Percentiles rank a stretch among this genome's conserved stretches.
Evolutionary conservation across 2,797 vertebrate species (phyloP).

Genomic region (Enoplosus armatus): DNA sequence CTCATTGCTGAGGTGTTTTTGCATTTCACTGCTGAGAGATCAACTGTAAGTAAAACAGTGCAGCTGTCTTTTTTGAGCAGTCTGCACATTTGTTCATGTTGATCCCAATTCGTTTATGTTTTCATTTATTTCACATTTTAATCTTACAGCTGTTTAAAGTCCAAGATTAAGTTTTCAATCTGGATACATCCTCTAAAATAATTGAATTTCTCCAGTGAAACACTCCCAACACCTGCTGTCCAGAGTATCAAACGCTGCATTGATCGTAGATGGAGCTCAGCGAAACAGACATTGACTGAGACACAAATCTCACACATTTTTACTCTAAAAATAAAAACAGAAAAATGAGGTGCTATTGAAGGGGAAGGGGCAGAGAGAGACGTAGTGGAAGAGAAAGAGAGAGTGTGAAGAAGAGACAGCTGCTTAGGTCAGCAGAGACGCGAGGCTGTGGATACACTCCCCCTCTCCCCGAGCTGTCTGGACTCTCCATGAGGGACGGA

Average conservation of each 20-base stretch:
- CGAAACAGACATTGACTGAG: background rate
- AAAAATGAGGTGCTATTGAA: background rate
- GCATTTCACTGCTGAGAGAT: conserved; percentile 37
- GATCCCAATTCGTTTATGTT: background rate
- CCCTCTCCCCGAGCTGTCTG: conserved; percentile 59
- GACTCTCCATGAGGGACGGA: conserved; percentile 23
- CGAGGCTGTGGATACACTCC: conserved; percentile 22
- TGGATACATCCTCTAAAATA: background rate
- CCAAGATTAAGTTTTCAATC: background rate
- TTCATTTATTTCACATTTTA: background rate
- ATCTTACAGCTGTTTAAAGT: background rate
- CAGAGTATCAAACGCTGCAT: background rate
- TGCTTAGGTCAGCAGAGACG: conserved; percentile 70
- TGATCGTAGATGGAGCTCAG: background rate
- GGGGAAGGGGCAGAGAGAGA: conserved; percentile 7
- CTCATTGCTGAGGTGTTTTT: conserved; percentile 11
- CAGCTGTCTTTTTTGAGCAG: conserved; percentile 35
- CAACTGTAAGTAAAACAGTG: conserved; percentile 40
- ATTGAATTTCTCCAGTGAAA: background rate
- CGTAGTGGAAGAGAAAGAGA: conserved; percentile 1
- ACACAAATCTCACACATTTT: conserved; percentile 20
- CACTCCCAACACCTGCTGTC: background rate
- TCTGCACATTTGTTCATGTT: background rate
- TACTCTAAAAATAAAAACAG: conserved; percentile 15
- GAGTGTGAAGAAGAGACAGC: conserved; percentile 58